Evolutionary conservation across 2,888 invertebrate genomes (phyloP).

Genomic region (Coenonympha arcania): DNA sequence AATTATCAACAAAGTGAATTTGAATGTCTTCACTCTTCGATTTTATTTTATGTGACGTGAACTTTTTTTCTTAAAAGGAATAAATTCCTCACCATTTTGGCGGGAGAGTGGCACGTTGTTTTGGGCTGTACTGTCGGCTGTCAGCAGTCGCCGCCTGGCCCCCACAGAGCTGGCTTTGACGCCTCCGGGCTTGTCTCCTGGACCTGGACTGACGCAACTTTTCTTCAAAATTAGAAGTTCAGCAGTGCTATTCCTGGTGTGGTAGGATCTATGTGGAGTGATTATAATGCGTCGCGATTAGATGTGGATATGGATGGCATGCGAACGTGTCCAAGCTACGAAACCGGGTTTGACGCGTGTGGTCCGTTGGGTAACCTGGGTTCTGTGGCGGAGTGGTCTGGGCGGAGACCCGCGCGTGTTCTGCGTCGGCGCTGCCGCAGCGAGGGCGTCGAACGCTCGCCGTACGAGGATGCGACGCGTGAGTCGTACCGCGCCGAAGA

Average conservation of each 20-base stretch:
- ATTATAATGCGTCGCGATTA: conserved; percentile 60
- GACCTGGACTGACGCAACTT: conserved; percentile 46
- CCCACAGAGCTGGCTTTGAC: too few species aligned
- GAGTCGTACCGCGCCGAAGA: conserved; percentile 51
- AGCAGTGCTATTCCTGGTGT: conserved; percentile 52
- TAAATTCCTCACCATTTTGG: conserved; percentile 61
- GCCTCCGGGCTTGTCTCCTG: conserved; percentile 55
- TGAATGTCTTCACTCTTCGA: conserved; percentile 4
- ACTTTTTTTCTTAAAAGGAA: conserved; percentile 46
- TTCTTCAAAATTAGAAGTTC: conserved; percentile 61
- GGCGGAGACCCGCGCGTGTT: conserved; percentile 57
- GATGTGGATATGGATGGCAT: conserved; percentile 66
- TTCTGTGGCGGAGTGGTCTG: conserved; percentile 59
- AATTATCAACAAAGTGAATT: conserved; percentile 30
- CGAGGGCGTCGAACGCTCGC: conserved; percentile 67
- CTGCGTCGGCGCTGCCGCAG: conserved; percentile 68
- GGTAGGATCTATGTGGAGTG: conserved; percentile 58
- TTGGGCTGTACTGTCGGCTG: conserved; percentile 55
- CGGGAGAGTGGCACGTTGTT: conserved; percentile 60
- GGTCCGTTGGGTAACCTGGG: conserved; percentile 63
- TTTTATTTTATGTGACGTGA: conserved; percentile 10
- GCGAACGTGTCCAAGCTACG: conserved; percentile 63
- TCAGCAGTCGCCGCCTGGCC: conserved; percentile 61
- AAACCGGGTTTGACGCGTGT: conserved; percentile 65
- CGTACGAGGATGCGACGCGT: conserved; percentile 63